Percentiles rank a stretch among this genome's conserved stretches.
These are phyloP conservation scores for Dipodomys stephensi DNA, from an alignment of 2,113 vertebrate genomes.

Conservation along the genomic window DNA sequence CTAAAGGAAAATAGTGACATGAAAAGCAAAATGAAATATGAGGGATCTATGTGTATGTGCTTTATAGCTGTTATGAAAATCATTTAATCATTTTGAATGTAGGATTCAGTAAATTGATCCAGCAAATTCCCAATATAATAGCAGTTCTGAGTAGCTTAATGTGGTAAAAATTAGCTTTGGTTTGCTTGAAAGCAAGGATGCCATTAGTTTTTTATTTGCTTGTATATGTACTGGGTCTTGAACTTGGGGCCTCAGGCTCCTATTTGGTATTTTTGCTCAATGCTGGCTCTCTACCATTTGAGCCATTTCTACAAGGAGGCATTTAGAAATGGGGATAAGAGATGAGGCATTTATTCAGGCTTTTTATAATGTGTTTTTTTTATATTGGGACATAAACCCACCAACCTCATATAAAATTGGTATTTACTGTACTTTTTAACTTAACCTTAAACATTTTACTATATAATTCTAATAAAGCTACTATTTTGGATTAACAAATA, in stretches of 20 bases:
- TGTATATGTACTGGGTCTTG: no score
- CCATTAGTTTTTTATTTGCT: not conserved
- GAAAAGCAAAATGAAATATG: slow-evolving; percentile 43
- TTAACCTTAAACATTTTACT: slow-evolving; percentile 65
- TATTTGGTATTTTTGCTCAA: no score
- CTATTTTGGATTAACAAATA: slow-evolving; percentile 58
- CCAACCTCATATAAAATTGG: slow-evolving; percentile 43
- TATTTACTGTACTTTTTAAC: slow-evolving; percentile 62
- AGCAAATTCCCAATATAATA: slow-evolving; percentile 52
- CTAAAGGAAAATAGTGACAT: slow-evolving; percentile 60
- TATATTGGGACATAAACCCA: slow-evolving; percentile 56
- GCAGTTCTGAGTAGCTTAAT: slow-evolving; percentile 54
- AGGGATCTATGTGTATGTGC: not conserved
- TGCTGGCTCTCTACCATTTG: no score
- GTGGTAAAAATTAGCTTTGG: slow-evolving; percentile 50
- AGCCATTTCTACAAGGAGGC: no score
- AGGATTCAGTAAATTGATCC: slow-evolving; percentile 53
- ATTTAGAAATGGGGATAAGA: not conserved
- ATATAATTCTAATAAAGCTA: slow-evolving; percentile 36
- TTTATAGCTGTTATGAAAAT: slow-evolving; percentile 23
- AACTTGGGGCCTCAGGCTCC: no score
- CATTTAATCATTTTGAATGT: slow-evolving; percentile 59
- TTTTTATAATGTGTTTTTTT: slow-evolving; percentile 59
- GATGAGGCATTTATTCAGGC: slow-evolving; percentile 71
- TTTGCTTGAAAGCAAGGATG: slow-evolving; percentile 57